phyloP scores from a whole-genome alignment of 53 echinoderm and acorn worm species.

The Antedon mediterranea region DNA sequence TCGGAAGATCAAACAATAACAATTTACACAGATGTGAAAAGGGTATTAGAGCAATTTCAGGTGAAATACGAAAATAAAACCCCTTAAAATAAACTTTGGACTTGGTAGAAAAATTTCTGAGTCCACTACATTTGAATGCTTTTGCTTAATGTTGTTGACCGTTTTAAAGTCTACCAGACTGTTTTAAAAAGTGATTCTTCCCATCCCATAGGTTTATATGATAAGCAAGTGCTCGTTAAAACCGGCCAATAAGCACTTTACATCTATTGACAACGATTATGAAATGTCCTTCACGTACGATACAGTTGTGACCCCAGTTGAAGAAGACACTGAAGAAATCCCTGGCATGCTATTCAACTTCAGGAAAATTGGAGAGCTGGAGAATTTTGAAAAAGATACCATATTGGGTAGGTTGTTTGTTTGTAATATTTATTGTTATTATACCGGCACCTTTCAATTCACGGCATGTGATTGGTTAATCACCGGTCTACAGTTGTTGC shows the following conservation, averaged over 20 bases:
- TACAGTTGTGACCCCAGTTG: constrained; percentile 18
- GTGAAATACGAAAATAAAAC: too few relatives aligned
- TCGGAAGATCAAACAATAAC: too few relatives aligned
- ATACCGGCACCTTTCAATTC: too few relatives aligned
- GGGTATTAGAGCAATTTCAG: too few relatives aligned
- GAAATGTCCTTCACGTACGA: constrained; percentile 80
- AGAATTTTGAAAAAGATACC: constrained; percentile 53
- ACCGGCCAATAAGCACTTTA: constrained; percentile 83
- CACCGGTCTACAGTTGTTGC: too few relatives aligned
- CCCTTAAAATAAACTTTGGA: too few relatives aligned
- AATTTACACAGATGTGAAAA: too few relatives aligned
- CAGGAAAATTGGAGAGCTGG: constrained; percentile 39
- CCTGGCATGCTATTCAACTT: constrained; percentile 77
- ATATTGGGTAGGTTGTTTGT: constrained; percentile 62
- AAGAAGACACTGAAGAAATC: constrained; percentile 45
- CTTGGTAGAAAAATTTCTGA: too few relatives aligned
- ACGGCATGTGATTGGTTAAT: too few relatives aligned
- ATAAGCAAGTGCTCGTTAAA: constrained; percentile 62
- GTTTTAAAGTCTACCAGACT: not conserved
- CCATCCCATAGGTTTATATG: constrained; percentile 49
- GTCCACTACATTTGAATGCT: too few relatives aligned
- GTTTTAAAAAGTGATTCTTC: not conserved
- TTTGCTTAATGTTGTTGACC: not conserved
- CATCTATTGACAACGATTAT: constrained; percentile 89
- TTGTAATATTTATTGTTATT: too few relatives aligned